These are phyloP conservation scores for Scrobipalpa atriplicella DNA, from an alignment of 2,888 invertebrate genomes.

Conservation along the genomic window DNA sequence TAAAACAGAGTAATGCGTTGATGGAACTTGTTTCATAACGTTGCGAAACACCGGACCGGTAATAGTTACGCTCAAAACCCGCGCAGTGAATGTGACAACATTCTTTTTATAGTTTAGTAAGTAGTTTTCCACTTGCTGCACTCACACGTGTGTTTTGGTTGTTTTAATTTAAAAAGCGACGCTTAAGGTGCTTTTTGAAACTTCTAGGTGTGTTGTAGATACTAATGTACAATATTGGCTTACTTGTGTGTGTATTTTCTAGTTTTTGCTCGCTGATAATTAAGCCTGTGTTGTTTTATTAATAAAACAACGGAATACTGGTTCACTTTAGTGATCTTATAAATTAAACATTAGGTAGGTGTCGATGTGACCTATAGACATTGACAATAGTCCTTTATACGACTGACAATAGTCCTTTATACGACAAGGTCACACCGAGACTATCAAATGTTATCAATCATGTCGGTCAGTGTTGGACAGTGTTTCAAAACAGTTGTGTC, in stretches of 20 bases:
- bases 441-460: background rate
- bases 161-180: background rate
- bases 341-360: background rate
- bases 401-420: background rate
- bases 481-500: background rate
- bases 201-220: background rate
- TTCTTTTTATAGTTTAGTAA: background rate
- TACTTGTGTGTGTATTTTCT: background rate
- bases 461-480: background rate
- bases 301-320: background rate
- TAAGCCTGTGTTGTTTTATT: too few relatives aligned
- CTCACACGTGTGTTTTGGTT: background rate
- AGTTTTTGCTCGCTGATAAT: too few relatives aligned
- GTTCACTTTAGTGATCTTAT: background rate
- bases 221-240: background rate
- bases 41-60: background rate
- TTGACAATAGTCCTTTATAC: background rate
- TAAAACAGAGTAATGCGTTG: slow-evolving; percentile 2
- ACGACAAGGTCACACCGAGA: background rate
- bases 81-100: background rate
- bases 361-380: slow-evolving; percentile 2
- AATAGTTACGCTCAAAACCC: background rate
- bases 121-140: background rate
- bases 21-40: slow-evolving; percentile 7
- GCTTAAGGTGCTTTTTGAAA: background rate